phyloP scores from a whole-genome alignment of 2,113 vertebrate genomes.

The Marcusenius ussheri region DNA sequence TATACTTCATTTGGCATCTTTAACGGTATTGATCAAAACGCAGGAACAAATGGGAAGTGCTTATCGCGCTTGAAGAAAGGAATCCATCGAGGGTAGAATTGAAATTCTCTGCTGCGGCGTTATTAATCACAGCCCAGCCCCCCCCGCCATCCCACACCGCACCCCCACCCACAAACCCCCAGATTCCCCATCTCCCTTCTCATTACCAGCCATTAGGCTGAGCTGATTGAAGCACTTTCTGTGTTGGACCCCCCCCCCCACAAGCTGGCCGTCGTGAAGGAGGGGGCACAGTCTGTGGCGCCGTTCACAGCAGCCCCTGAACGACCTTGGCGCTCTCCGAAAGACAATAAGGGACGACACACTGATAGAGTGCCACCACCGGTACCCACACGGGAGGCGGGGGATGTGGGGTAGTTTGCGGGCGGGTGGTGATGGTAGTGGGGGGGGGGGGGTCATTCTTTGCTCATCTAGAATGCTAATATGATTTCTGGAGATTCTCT shows the following conservation, averaged over 20 bases:
- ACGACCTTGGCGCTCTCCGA: conserved; percentile 62
- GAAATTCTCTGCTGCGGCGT: conserved; percentile 78
- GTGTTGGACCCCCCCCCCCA: conserved; percentile 23
- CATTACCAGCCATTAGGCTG: too few relatives aligned
- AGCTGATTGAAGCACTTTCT: too few relatives aligned
- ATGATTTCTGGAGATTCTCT: conserved; percentile 13
- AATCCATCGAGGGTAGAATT: conserved; percentile 87
- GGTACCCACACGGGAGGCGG: neutral
- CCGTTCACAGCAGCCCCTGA: conserved; percentile 65
- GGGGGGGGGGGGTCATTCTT: conserved; percentile 33
- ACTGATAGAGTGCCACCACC: neutral
- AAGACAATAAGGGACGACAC: conserved; percentile 50
- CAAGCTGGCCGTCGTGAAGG: conserved; percentile 69
- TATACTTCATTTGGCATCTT: conserved; percentile 86
- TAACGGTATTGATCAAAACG: conserved; percentile 86
- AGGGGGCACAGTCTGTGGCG: conserved; percentile 42
- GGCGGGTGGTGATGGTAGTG: too few relatives aligned
- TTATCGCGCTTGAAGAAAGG: conserved; percentile 89
- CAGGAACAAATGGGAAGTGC: conserved; percentile 85
- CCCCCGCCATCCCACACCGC: conserved; percentile 36
- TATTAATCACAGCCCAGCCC: conserved; percentile 67
- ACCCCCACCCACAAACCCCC: conserved; percentile 54
- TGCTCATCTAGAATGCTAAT: conserved; percentile 43
- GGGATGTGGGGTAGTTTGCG: too few relatives aligned
- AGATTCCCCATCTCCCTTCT: too few relatives aligned